Base-by-base conservation (phyloP, 2,797 vertebrate genomes). In the Ataeniobius toweri region DNA sequence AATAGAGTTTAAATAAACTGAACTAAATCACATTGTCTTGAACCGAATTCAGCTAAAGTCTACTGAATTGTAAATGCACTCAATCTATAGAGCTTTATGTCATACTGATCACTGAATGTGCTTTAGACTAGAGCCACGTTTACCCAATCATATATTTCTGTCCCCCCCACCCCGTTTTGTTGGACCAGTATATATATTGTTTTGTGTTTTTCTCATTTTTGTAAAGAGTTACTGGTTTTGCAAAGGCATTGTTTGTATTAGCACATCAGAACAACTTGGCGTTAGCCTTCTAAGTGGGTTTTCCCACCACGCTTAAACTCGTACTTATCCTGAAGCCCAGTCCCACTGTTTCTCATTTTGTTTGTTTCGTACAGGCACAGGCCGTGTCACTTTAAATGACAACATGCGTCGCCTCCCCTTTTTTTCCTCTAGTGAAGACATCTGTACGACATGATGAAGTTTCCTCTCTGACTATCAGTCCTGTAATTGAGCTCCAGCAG, bases 391-490 rank as follows among this genome's bases (percentile, higher is more conserved):
- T 90, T 93, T 93, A 94, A 95, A 94, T 89, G 93, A 93, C 91
- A 91, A 92, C 92, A 92, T 75, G 88, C 84, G 6, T 86, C 73
- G 81, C 81, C 88, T 86, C 86, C 79, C 83, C 22, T 90, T 89
- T 91, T 85, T 36, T 22, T 65, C 90, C 90, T 88, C 82, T 88
- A 78, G 92, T 93, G 94, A 94, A 94, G 93, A 95, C 95, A 95
- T 96, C 94, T 95, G 95, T 95, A 94, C 91, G 84, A 95, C 95
- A 95, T 94, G 94, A 95, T 95, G 94, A 95, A 94, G 94, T 94
- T 95, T 96, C 94, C 95, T 95, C 93, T 94, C 90, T 68, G 90
- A 94, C 94, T 94, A 94, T 94, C 93, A 95, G 94, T 95, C 93
- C 92, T 94, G 94, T 95, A 96, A 96, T 95, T 95, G 94, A 95